These are phyloP conservation scores for Aphrocallistes beatrix DNA, from an alignment of 37 sponge, comb jelly and placozoan genomes.

Conservation along the genomic window DNA sequence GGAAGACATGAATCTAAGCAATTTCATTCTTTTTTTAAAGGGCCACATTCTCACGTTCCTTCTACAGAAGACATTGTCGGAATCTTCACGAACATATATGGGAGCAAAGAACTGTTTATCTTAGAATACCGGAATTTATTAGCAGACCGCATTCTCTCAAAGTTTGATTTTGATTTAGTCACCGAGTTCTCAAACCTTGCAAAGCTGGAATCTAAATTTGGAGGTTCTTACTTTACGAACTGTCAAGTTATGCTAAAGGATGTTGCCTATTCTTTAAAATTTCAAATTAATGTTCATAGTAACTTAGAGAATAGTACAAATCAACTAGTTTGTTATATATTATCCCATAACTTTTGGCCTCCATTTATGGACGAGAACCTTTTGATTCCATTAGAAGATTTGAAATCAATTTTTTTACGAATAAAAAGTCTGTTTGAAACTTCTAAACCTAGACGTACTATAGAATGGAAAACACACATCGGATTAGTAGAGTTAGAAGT, in stretches of 20 bases:
- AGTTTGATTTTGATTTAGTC: slow-evolving; percentile 49
- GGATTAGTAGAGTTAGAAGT: slow-evolving; percentile 72
- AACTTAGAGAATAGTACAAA: not conserved
- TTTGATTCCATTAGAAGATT: slow-evolving; percentile 41
- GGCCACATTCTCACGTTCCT: not conserved
- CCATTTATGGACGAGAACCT: slow-evolving; percentile 63
- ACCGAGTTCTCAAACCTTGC: slow-evolving; percentile 74
- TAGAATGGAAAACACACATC: slow-evolving; percentile 71
- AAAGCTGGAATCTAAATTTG: slow-evolving; percentile 73
- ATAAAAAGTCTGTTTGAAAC: slow-evolving; percentile 34
- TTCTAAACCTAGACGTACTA: slow-evolving; percentile 60
- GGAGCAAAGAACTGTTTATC: slow-evolving; percentile 78
- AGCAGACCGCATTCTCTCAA: slow-evolving; percentile 68
- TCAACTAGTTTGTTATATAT: slow-evolving; percentile 34
- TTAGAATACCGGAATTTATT: slow-evolving; percentile 75
- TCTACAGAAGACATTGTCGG: slow-evolving; percentile 32
- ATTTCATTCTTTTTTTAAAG: not conserved
- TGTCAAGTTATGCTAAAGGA: slow-evolving; percentile 96
- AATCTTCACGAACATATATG: slow-evolving; percentile 79
- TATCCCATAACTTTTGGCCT: slow-evolving; percentile 90
- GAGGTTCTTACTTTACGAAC: slow-evolving; percentile 58
- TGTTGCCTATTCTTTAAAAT: slow-evolving; percentile 66
- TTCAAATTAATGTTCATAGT: slow-evolving; percentile 26
- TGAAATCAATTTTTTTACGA: slow-evolving; percentile 36
- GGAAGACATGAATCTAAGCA: not conserved